Base-by-base conservation (phyloP, 1,140 invertebrate genomes). In the Heliothis virescens region DNA sequence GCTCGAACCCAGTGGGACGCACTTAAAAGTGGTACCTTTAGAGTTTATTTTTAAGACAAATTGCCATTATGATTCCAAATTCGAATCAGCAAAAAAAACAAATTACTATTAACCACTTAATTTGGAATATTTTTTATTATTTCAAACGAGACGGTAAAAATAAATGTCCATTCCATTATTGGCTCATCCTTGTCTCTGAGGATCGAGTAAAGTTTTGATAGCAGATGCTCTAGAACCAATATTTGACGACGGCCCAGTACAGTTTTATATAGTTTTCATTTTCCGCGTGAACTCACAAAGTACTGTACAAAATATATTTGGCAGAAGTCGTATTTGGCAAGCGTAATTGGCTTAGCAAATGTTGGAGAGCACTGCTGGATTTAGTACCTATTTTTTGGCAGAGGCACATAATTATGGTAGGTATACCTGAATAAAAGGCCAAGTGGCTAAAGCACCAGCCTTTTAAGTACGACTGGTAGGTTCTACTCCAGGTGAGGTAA, bases 181-280 rank as follows among this genome's bases (percentile, higher is more conserved):
- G 18, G 15, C 12, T 13, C 13, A 55, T 76, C 77, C 13, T 5
- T 0, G 74, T 76, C 50, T 16, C 52, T 9, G 48, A 59, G 67
- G 63, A 75, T 53, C 59, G 62, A 79, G 75, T 79, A 81, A 85
- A 85, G 82, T 85, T 85, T 85, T 85, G 84, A 85, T 85, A 83
- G 84, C 82, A 83, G 84, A 83, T 85, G 84, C 82, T 71, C 67
- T 21, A 2, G 47, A 15, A 75, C 47, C 82, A 80, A 85, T 83
- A 83, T 83, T 85, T 85, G 84, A 85, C 80, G 80, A 82, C 71
- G 81, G 57, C 57, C 48, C 53, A 50, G 41, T 29, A 81, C 73
- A 78, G 26, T 80, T 81, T 84, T 82, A 86, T 83, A 83, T 83
- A 83, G 82, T 84, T 85, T 85, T 85, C 85, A 85, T 86, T 85